Conservation (phyloP, 92 coral and sea anemone species). For the Galaxea fascicularis region DNA sequence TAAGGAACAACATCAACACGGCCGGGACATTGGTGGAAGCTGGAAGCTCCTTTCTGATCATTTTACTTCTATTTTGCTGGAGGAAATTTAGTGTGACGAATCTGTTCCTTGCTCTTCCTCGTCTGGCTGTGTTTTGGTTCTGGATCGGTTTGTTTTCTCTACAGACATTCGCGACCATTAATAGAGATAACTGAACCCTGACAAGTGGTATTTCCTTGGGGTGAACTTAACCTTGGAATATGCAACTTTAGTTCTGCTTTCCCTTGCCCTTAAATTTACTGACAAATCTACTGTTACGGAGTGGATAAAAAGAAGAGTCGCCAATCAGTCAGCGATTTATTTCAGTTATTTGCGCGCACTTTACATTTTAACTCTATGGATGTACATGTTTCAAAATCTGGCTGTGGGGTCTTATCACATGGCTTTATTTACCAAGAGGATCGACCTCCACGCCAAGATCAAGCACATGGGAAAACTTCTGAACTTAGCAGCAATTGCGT, state of each 20-base stretch:
- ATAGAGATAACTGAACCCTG: constrained; percentile 9
- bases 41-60: constrained; percentile 36
- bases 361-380: constrained; percentile 66
- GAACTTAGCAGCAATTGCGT: constrained; percentile 57
- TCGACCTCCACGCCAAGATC: constrained; percentile 34
- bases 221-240: constrained; percentile 44
- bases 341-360: constrained; percentile 42
- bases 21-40: constrained; percentile 72
- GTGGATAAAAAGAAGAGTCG: constrained; percentile 45
- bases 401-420: constrained; percentile 70
- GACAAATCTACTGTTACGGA: constrained; percentile 64
- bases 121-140: constrained; percentile 74
- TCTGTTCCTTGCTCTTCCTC: constrained; percentile 48
- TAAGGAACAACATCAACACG: constrained; percentile 53
- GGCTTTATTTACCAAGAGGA: constrained; percentile 54
- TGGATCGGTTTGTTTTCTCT: constrained; percentile 40
- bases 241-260: constrained; percentile 52
- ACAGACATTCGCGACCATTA: not conserved
- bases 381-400: constrained; percentile 66
- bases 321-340: constrained; percentile 22
- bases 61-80: constrained; percentile 63
- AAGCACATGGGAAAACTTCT: constrained; percentile 52
- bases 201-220: constrained; percentile 39
- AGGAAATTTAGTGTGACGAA: constrained; percentile 53
- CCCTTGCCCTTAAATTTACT: constrained; percentile 77